A percentile compares a stretch with the other conserved stretches of the same genome.
These are phyloP conservation scores for Oscheius myriophilus DNA, from an alignment of 2,888 invertebrate species.

Conservation along the genomic window DNA sequence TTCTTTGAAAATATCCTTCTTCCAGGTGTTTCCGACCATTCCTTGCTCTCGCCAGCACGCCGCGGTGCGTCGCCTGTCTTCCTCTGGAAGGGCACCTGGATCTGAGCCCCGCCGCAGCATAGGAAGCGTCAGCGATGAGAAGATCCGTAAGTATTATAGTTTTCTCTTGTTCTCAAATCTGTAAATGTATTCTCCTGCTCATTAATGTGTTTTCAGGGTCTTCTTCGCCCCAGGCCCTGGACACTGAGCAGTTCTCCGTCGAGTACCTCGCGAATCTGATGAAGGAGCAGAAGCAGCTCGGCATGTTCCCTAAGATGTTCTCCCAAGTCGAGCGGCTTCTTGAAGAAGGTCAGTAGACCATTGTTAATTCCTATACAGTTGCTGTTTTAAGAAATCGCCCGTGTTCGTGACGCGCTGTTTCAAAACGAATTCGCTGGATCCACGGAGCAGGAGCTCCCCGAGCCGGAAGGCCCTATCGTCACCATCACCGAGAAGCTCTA, in stretches of 20 bases:
- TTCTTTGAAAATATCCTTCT: not conserved
- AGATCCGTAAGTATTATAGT: not conserved
- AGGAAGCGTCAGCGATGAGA: constrained; percentile 2
- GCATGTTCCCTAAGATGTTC: constrained; percentile 60
- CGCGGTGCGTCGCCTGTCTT: too few relatives aligned
- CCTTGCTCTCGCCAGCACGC: too few relatives aligned
- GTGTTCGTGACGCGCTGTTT: constrained; percentile 94
- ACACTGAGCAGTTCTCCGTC: constrained; percentile 32
- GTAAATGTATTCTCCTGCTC: too few relatives aligned
- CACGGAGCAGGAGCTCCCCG: constrained; percentile 74
- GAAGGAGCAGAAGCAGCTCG: constrained; percentile 62
- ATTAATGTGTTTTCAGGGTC: constrained; percentile 8
- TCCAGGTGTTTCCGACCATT: constrained; percentile 10
- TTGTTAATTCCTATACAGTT: not conserved
- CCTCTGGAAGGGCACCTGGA: too few relatives aligned
- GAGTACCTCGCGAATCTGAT: constrained; percentile 60
- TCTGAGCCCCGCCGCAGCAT: not conserved
- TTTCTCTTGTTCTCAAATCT: too few relatives aligned
- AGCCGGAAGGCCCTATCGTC: constrained; percentile 76
- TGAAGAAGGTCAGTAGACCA: constrained; percentile 55
- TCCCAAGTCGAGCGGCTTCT: constrained; percentile 62
- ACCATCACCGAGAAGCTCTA: constrained; percentile 98
- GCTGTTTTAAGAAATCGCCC: constrained; percentile 85
- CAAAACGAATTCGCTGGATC: constrained; percentile 91
- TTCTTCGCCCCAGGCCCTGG: not conserved